Conservation (phyloP, 2,888 invertebrate genomes). For the Brachyptera risi region DNA sequence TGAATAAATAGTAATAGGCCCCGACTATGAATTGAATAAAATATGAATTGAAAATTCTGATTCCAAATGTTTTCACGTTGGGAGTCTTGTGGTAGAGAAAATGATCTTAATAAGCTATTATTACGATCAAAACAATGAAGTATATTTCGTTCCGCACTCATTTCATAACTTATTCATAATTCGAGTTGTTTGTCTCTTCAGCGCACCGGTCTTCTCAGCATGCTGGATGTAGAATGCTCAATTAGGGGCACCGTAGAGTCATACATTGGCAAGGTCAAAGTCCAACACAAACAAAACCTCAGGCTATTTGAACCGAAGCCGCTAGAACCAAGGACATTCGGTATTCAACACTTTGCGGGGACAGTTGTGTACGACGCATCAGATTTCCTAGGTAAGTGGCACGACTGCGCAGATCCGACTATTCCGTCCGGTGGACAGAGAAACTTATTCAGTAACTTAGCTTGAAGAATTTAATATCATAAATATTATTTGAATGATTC, state of each 20-base stretch:
- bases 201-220: conserved; percentile 84
- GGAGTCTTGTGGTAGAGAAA: no score
- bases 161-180: background rate
- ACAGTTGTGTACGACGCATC: conserved; percentile 84
- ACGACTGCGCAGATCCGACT: no score
- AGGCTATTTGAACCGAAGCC: conserved; percentile 76
- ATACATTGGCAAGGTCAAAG: conserved; percentile 74
- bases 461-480: no score
- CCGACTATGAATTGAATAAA: no score
- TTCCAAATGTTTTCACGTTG: no score
- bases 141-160: background rate
- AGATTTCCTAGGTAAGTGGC: conserved; percentile 63
- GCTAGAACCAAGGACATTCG: conserved; percentile 75
- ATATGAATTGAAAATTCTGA: no score
- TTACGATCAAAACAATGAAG: no score
- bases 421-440: no score
- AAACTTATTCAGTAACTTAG: no score
- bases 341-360: conserved; percentile 87
- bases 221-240: conserved; percentile 89
- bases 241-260: conserved; percentile 75
- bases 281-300: conserved; percentile 77
- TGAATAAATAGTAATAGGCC: no score
- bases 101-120: no score
- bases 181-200: conserved; percentile 37
- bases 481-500: no score